Evolutionary conservation across 2,797 vertebrate species (phyloP), one percentile per base, ranked within the genome.

Genomic region (Alauda arvensis): DNA sequence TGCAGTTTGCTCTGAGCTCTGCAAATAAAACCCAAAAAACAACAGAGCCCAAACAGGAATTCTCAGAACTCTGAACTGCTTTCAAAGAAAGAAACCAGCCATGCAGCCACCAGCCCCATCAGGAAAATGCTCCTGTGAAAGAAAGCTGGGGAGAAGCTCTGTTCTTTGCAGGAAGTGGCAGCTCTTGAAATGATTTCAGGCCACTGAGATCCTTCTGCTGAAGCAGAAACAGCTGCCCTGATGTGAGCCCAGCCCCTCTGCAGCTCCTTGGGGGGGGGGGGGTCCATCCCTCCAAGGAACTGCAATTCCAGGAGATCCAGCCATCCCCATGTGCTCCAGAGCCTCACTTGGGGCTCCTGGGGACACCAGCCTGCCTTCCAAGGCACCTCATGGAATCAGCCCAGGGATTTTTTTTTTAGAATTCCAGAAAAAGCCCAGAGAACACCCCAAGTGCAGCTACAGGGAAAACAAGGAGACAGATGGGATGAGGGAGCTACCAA

Each of bases 191-290:
- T 88, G 51, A 87, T 68, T 81, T 71, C 83, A 80, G 59, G 62
- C 29, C 62, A 65, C 66, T 3, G 9, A 87, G 61, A 74, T 3
- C 9, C 0, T 51, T 5, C 67, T 52, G 48, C 51, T 2, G 7
- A 65, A 65, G 68, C 2, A 2, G 45, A 43, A 57, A 9, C 16
- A 57, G 5, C 0, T 10, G 83, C 45, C 66, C 39, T 42, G 55
- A 28, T 18, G 66, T 1, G 8, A 37, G 68, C 9, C 23, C 6
- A 33, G 52, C 14, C 6, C 5, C 25, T 7, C 23, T 49, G 71
- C 63, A 55, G 45, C 57, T 37, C 29, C 74, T 17, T 0, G 0
- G 4, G 28, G 51, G n/a, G n/a, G n/a, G n/a, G n/a, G n/a, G n/a
- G n/a, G n/a, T n/a, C n/a, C n/a, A n/a, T n/a, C n/a, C n/a, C n/a